Conservation (phyloP, 2,888 invertebrate genomes). For the Nasonovia ribisnigri region DNA sequence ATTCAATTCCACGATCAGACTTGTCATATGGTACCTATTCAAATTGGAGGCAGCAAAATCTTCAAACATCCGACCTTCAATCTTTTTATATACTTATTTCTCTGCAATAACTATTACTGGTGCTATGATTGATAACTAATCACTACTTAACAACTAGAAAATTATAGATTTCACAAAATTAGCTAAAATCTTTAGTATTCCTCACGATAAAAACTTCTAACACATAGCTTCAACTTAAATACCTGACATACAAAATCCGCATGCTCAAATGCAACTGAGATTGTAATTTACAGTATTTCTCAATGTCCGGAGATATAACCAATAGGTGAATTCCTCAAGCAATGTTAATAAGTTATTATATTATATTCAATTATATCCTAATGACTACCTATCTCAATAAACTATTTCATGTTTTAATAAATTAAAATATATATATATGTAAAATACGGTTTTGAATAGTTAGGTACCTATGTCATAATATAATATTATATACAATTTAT, state of each 20-base stretch:
- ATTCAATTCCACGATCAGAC: neutral
- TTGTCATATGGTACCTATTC: neutral
- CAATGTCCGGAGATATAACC: neutral
- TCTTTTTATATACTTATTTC: neutral
- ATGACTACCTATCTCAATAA: neutral
- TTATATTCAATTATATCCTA: neutral
- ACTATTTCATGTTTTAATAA: neutral
- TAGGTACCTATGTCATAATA: no score
- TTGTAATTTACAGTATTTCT: neutral
- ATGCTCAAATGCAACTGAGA: no score
- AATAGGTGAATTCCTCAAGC: neutral
- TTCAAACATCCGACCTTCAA: neutral
- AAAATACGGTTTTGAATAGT: neutral
- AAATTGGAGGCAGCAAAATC: neutral
- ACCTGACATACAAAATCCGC: neutral
- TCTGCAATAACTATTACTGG: neutral
- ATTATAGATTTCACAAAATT: neutral
- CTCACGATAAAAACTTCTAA: neutral
- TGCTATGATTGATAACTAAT: neutral
- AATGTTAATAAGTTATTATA: neutral
- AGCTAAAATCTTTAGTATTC: neutral
- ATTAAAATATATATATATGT: neutral
- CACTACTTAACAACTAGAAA: neutral
- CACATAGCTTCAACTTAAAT: neutral
- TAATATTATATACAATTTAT: neutral